Evolutionary conservation across 1,140 invertebrate species (phyloP), one percentile per base, ranked within the genome.

Genomic region (Metopolophium dirhodum): DNA sequence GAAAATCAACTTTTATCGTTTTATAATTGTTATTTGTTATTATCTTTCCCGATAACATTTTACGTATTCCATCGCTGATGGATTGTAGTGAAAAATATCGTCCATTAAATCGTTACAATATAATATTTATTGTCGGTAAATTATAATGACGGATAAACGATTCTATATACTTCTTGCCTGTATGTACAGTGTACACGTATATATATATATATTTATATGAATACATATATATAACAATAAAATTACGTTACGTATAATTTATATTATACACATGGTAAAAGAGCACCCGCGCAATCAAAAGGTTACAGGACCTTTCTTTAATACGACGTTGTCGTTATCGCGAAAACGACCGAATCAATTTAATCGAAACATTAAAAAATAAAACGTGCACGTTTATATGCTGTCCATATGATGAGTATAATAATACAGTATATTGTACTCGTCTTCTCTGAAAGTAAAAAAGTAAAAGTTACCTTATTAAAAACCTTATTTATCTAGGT

Each of bases 101-200:
- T 51, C 87, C 11, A 37, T 54, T 89, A 89, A 89, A 37, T 89
- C 20, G 22, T 54, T 89, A 89, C 9, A 49, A n/a, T n/a, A 47
- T 49, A 45, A 22, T 49, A n/a, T 22, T n/a, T 89, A 89, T 51
- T 89, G 87, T 89, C 87, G 87, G 87, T 89, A 89, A 89, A 89
- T 89, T 54, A 89, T 89, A 89, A 89, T 89, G 20, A 89, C n/a
- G 2, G 49, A 89, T 89, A 89, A 89, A 89, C 49, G 49, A 26
- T 89, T 89, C 20, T 89, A 51, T 89, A 51, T 54, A 54, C 49
- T 77, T 77, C n/a, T 18, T 11, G n/a, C 8, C 41, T 26, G 83
- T 3, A 23, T 26, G 37, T 45, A 26, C 37, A 26, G 11, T 26
- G 37, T 45, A 14, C 37, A 14, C 37, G 37, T 47, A 4, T 54